Base-by-base conservation (phyloP, 2,797 vertebrate genomes). In the Cryptoprocta ferox region DNA sequence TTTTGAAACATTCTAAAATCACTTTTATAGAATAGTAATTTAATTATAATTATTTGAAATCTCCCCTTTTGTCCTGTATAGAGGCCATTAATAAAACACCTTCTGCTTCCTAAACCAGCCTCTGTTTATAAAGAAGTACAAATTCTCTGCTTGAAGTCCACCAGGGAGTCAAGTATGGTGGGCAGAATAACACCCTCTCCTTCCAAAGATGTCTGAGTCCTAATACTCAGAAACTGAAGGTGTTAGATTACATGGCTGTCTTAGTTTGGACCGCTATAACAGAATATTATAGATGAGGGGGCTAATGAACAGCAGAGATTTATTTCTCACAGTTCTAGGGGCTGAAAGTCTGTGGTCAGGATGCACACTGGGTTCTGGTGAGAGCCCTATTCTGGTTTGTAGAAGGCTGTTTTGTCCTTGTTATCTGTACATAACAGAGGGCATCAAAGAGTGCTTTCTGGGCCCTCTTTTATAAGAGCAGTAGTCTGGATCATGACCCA, bases 1-100 rank as follows among this genome's bases (percentile, higher is more conserved):
- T 37, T 76, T 95, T 24, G 32, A 92, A 96, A 73, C 37, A 93
- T 79, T 84, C n/a, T 85, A 79, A 80, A 94, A 83, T 88, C 13
- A 93, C 7, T 81, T 82, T 45, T 86, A 56, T 39, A 59, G 50
- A n/a, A 42, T 68, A 95, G 6, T 50, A 68, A 66, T 65, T 89
- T 82, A 85, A 89, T 68, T 83, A 48, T 48, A 71, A 32, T 81
- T 90, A 45, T 37, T 68, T 24, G 50, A 95, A 90, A 32, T 8
- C 16, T 75, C 30, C 9, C 32, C 35, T 37, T 89, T 87, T 83
- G 30, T 87, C 16, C 63, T 79, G 3, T 79, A 39, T 19, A 50
- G 80, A 92, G 9, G 28, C n/a, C 81, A 59, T 5, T 39, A 32
- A n/a, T 80, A n/a, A 53, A 82, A 50, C 2, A 0, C 7, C 87